Percentiles rank a stretch among this genome's conserved stretches.
These are phyloP conservation scores for Pelochelys cantorii DNA, from an alignment of 2,797 vertebrate species.

Conservation along the genomic window DNA sequence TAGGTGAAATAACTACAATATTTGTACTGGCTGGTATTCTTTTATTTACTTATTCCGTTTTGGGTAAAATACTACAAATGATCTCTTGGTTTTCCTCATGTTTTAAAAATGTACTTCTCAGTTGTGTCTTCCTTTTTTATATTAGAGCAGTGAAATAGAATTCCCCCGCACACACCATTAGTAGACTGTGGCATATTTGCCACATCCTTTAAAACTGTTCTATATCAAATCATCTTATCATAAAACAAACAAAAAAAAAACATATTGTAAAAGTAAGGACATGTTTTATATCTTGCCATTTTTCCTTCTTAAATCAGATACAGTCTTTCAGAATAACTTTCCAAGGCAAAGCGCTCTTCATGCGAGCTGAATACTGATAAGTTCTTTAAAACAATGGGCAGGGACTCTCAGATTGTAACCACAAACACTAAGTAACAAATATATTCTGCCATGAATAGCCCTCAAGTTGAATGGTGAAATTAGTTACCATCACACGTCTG, in stretches of 20 bases:
- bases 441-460: neutral
- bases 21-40: neutral
- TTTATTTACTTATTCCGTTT: neutral
- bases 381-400: too few relatives aligned
- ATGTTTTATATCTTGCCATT: neutral
- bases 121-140: neutral
- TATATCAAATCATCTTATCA: neutral
- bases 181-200: neutral
- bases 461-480: neutral
- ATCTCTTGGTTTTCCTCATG: neutral
- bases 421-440: too few relatives aligned
- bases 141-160: neutral
- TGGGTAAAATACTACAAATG: neutral
- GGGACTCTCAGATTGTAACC: too few relatives aligned
- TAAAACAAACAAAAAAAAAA: neutral
- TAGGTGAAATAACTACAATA: neutral
- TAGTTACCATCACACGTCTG: neutral
- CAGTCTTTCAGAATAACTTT: neutral
- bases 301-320: neutral
- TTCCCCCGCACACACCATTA: neutral
- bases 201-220: neutral
- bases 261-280: neutral
- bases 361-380: neutral
- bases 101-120: neutral
- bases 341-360: neutral